A percentile compares a stretch with the other conserved stretches of the same genome.
phyloP scores from a whole-genome alignment of 2,113 vertebrate species.

The Pachypanchax playfairii region DNA sequence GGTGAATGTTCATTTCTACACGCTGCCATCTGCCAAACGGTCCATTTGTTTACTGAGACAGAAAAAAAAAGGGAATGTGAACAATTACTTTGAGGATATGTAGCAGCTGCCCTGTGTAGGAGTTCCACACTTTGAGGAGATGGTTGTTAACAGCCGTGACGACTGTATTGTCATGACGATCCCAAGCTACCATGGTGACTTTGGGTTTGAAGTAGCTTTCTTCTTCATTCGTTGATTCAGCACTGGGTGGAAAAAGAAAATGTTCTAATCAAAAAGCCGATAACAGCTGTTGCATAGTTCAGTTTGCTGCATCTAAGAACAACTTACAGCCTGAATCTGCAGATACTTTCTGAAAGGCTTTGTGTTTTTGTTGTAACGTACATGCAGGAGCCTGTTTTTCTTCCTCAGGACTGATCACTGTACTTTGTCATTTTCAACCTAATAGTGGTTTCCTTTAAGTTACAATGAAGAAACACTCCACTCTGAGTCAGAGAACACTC shows the following conservation, averaged over 20 bases:
- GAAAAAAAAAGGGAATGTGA: not conserved
- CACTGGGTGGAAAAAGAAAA: constrained; percentile 34
- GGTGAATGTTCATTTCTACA: not conserved
- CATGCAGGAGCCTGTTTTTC: not conserved
- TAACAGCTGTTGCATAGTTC: not conserved
- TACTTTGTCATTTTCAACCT: not conserved
- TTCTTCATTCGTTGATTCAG: constrained; percentile 79
- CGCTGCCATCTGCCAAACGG: not conserved
- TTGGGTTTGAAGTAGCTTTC: constrained; percentile 94
- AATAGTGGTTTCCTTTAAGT: not conserved
- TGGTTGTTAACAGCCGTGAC: constrained; percentile 96
- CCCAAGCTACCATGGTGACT: constrained; percentile 99
- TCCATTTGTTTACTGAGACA: not conserved
- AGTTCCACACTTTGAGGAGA: constrained; percentile 98
- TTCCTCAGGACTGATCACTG: not conserved
- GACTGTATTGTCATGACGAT: constrained; percentile 91
- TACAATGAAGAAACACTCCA: not conserved
- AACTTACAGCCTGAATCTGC: not conserved
- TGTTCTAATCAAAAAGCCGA: not conserved
- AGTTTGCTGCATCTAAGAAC: not conserved
- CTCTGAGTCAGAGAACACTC: too few species aligned
- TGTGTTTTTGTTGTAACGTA: too few species aligned
- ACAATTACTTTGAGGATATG: constrained; percentile 88
- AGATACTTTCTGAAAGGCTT: not conserved
- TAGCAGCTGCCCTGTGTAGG: constrained; percentile 90